A percentile compares a stretch with the other conserved stretches of the same genome.
These are phyloP conservation scores for Silurus asotus DNA, from an alignment of 2,113 vertebrate species.

Conservation along the genomic window DNA sequence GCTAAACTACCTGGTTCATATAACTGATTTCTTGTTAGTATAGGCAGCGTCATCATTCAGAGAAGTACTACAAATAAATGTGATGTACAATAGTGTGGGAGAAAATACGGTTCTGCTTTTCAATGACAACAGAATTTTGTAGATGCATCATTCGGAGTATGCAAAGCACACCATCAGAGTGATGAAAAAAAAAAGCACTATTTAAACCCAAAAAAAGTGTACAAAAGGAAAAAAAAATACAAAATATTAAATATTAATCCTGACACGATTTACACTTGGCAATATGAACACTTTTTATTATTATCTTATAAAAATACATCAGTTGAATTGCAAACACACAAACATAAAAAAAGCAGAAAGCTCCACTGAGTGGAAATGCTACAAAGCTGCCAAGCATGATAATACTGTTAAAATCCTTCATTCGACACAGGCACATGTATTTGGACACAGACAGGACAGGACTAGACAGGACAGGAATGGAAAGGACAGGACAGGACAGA, in stretches of 20 bases:
- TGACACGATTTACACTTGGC: slow-evolving; percentile 70
- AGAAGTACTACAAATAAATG: neutral
- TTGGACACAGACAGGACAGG: slow-evolving; percentile 68
- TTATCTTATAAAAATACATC: slow-evolving; percentile 64
- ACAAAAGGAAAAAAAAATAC: neutral
- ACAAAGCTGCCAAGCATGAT: slow-evolving; percentile 74
- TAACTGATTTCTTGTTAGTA: neutral
- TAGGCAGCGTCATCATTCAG: neutral
- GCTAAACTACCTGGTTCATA: neutral
- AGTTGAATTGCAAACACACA: slow-evolving; percentile 38
- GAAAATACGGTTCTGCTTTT: neutral
- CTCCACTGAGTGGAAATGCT: slow-evolving; percentile 58
- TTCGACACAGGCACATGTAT: slow-evolving; percentile 65
- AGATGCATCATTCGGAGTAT: neutral
- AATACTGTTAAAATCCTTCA: slow-evolving; percentile 72
- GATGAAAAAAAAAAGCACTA: neutral
- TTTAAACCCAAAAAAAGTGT: neutral
- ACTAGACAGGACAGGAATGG: slow-evolving; percentile 74
- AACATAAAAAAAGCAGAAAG: slow-evolving; percentile 46
- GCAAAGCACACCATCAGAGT: neutral
- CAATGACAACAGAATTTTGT: too few relatives aligned
- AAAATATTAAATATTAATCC: neutral
- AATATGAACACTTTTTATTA: slow-evolving; percentile 69
- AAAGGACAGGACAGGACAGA: slow-evolving; percentile 64
- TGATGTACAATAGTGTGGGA: neutral